These are phyloP conservation scores for Drosophila willistoni DNA, from an alignment of 1,140 invertebrate species.

Conservation along the genomic window DNA sequence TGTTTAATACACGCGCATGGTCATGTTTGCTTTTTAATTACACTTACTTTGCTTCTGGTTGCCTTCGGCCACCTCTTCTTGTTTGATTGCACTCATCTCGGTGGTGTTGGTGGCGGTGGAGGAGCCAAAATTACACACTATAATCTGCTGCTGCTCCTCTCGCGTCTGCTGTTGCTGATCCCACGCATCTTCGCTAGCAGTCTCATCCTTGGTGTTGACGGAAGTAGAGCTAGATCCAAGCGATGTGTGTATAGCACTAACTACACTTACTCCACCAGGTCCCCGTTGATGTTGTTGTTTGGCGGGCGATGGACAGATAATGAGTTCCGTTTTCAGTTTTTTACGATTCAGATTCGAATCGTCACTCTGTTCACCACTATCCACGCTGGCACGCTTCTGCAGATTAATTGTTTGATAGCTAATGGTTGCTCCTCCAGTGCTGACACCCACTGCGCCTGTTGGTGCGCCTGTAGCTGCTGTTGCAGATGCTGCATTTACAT, in stretches of 20 bases:
- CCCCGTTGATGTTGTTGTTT: slow-evolving; percentile 9
- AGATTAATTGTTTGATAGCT: slow-evolving; percentile 65
- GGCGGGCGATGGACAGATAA: slow-evolving; percentile 49
- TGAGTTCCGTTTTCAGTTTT: slow-evolving; percentile 65
- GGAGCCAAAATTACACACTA: slow-evolving; percentile 54
- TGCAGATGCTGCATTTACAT: slow-evolving; percentile 47
- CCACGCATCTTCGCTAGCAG: slow-evolving; percentile 8
- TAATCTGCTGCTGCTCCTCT: slow-evolving; percentile 60
- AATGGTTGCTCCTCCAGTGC: slow-evolving; percentile 39
- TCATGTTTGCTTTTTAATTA: not conserved
- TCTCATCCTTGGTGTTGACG: not conserved
- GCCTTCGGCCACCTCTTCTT: slow-evolving; percentile 47
- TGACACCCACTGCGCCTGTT: slow-evolving; percentile 1
- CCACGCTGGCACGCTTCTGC: slow-evolving; percentile 67
- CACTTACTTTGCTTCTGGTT: slow-evolving; percentile 68
- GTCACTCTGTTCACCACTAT: slow-evolving; percentile 43
- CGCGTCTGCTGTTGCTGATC: slow-evolving; percentile 17
- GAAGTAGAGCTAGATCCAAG: not conserved
- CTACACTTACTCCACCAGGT: not conserved
- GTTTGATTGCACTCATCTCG: slow-evolving; percentile 64
- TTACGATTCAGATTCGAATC: slow-evolving; percentile 58
- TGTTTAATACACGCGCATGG: not conserved
- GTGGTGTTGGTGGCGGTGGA: slow-evolving; percentile 16
- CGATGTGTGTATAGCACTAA: slow-evolving; percentile 1
- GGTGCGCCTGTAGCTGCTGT: slow-evolving; percentile 29